Conservation (phyloP, 2,888 invertebrate species). For the Mythimna lalbum region DNA sequence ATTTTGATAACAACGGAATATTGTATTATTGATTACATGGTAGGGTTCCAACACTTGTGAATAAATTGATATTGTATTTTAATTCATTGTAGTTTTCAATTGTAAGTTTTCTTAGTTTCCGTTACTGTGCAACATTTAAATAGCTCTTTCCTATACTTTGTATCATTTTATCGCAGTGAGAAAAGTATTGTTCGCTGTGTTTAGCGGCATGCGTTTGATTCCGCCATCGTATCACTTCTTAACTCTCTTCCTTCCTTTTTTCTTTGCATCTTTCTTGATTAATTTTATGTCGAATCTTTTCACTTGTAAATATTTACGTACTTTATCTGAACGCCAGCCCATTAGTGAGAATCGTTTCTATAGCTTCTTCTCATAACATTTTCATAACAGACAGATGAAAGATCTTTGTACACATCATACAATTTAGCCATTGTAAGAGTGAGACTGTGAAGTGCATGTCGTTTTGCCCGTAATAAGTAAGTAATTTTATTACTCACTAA, state of each 20-base stretch:
- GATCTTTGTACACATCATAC: slow-evolving; percentile 28
- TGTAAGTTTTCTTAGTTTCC: background rate
- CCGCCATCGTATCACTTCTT: background rate
- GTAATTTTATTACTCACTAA: background rate
- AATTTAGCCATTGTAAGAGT: slow-evolving; percentile 42
- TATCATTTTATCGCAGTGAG: background rate
- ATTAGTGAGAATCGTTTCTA: slow-evolving; percentile 38
- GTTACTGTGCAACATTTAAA: background rate
- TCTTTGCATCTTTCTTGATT: slow-evolving; percentile 10
- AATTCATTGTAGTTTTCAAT: background rate
- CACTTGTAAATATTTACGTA: slow-evolving; percentile 33
- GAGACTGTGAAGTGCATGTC: slow-evolving; percentile 17
- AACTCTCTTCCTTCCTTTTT: no score
- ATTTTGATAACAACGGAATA: slow-evolving; percentile 62
- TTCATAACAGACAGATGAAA: background rate
- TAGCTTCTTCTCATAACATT: slow-evolving; percentile 47
- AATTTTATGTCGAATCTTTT: background rate
- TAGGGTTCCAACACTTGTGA: slow-evolving; percentile 50
- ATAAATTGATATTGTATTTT: slow-evolving; percentile 5
- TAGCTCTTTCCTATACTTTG: background rate
- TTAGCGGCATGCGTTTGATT: slow-evolving; percentile 2
- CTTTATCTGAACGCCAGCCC: background rate
- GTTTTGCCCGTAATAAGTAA: background rate
- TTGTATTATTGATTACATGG: slow-evolving; percentile 38
- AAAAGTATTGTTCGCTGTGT: background rate